Percentiles rank a stretch among this genome's conserved stretches.
Evolutionary conservation across 2,888 invertebrate genomes (phyloP).

Genomic region (Mystacides longicornis): DNA sequence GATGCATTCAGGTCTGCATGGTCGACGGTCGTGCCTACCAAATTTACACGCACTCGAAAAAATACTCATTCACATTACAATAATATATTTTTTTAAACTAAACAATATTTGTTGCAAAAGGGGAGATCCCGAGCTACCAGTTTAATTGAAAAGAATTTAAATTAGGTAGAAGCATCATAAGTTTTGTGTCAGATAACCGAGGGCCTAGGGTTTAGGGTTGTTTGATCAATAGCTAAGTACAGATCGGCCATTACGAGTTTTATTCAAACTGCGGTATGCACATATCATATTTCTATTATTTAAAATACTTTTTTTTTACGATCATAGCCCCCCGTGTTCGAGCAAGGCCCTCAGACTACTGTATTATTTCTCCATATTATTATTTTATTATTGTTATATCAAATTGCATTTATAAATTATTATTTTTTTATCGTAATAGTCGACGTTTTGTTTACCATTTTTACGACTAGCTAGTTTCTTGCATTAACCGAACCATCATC

Average conservation of each 20-base stretch:
- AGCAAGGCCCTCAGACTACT: background rate
- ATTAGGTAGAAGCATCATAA: constrained; percentile 18
- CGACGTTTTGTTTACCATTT: background rate
- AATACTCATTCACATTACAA: too few relatives aligned
- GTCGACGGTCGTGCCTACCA: too few relatives aligned
- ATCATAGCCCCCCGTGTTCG: background rate
- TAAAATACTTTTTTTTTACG: background rate
- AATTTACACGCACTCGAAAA: too few relatives aligned
- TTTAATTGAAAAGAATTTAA: constrained; percentile 17
- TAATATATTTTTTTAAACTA: too few relatives aligned
- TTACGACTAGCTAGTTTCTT: too few relatives aligned
- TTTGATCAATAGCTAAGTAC: constrained; percentile 12
- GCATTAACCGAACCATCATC: too few relatives aligned
- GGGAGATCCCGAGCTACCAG: too few relatives aligned
- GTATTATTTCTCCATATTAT: background rate
- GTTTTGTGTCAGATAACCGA: constrained; percentile 16
- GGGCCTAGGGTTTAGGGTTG: constrained; percentile 16
- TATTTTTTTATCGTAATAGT: background rate
- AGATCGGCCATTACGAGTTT: constrained; percentile 11
- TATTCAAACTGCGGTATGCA: constrained; percentile 9
- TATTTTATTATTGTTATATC: background rate
- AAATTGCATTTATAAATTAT: background rate
- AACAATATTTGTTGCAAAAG: too few relatives aligned
- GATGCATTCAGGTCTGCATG: too few relatives aligned
- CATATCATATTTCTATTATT: constrained; percentile 16